Percentiles rank a stretch among this genome's conserved stretches.
These are phyloP conservation scores for Elgaria multicarinata DNA, from an alignment of 2,113 vertebrate species.

Conservation along the genomic window DNA sequence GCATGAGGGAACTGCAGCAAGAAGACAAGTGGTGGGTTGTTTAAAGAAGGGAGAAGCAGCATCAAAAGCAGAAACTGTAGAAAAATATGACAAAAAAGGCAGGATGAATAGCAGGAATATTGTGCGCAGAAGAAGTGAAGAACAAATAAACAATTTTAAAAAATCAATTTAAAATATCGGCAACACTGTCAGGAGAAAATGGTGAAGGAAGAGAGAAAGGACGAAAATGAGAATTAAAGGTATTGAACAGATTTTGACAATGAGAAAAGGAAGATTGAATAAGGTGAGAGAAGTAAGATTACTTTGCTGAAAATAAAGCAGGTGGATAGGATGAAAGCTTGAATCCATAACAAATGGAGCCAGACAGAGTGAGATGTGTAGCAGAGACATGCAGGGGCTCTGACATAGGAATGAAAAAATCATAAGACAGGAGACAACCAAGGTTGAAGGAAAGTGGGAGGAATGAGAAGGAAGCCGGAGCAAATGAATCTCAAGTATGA, in stretches of 20 bases:
- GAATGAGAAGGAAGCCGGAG: background rate
- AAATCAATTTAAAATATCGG: too few species aligned
- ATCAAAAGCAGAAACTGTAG: too few species aligned
- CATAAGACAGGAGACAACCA: background rate
- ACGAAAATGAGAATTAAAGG: too few species aligned
- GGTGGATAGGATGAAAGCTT: background rate
- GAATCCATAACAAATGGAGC: background rate
- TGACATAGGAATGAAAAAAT: background rate
- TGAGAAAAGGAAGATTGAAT: background rate
- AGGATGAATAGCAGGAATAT: too few species aligned
- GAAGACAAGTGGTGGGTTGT: too few species aligned
- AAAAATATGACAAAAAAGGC: too few species aligned
- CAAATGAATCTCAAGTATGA: background rate
- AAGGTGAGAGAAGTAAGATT: background rate
- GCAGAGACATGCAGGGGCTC: background rate
- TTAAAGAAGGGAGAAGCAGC: too few species aligned
- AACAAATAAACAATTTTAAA: too few species aligned
- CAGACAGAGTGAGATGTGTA: background rate
- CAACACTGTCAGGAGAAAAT: too few species aligned
- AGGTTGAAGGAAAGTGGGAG: background rate
- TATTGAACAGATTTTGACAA: background rate
- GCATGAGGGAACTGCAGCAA: too few species aligned
- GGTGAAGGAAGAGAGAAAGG: too few species aligned
- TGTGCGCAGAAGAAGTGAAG: too few species aligned
- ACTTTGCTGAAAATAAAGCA: background rate